Conservation (phyloP, 2,113 vertebrate species). For the Agelaius tricolor region DNA sequence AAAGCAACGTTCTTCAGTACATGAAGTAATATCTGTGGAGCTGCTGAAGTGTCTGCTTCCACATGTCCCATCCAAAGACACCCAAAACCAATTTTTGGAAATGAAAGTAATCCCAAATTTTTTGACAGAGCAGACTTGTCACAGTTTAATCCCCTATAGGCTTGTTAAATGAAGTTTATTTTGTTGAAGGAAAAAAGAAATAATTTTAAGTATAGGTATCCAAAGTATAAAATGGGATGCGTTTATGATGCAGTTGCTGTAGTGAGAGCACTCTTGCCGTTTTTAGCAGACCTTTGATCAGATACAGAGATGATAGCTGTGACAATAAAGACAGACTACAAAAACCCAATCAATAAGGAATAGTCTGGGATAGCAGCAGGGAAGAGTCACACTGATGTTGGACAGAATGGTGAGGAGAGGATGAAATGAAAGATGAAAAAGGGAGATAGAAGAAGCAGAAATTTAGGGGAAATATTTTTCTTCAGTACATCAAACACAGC, state of each 20-base stretch:
- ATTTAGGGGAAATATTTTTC: not conserved
- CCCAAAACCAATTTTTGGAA: not conserved
- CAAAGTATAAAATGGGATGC: not conserved
- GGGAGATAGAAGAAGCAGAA: not conserved
- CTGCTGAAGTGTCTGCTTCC: not conserved
- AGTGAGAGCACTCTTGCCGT: accelerated
- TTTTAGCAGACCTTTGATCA: not conserved
- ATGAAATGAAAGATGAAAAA: not conserved
- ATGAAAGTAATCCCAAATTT: not conserved
- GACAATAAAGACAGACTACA: not conserved
- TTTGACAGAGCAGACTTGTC: not conserved
- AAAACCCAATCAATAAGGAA: not conserved
- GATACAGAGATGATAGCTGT: not conserved
- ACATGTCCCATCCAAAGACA: not conserved
- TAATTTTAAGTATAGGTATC: not conserved
- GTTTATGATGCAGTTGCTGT: not conserved
- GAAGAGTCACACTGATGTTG: not conserved
- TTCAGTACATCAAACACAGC: not conserved
- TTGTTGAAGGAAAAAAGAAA: not conserved
- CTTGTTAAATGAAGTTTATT: not conserved
- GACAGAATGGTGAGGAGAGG: not conserved
- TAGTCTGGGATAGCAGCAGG: not conserved
- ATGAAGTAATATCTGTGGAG: not conserved
- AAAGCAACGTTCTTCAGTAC: not conserved
- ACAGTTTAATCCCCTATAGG: not conserved